Conservation (phyloP, 2,797 vertebrate species). For the Thunnus albacares region DNA sequence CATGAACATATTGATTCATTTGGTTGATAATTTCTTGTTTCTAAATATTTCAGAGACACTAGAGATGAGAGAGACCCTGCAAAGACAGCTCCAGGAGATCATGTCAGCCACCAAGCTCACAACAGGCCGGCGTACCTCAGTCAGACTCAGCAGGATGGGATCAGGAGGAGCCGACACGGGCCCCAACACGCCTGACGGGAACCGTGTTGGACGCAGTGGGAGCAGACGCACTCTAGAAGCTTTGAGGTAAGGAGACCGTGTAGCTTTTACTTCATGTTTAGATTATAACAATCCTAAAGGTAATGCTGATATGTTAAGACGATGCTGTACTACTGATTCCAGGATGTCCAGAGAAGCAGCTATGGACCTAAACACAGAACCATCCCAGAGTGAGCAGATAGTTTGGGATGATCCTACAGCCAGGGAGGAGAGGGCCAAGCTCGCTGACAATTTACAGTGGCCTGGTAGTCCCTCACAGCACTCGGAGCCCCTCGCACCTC, state of each 20-base stretch:
- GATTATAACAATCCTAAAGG: too few species aligned
- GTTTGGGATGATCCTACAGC: slow-evolving; percentile 99
- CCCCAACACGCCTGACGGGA: slow-evolving; percentile 87
- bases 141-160: slow-evolving; percentile 78
- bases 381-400: slow-evolving; percentile 97
- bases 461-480: slow-evolving; percentile 93
- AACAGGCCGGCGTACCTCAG: slow-evolving; percentile 86
- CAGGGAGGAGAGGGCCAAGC: slow-evolving; percentile 95
- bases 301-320: too few species aligned
- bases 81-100: slow-evolving; percentile 96
- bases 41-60: slow-evolving; percentile 91
- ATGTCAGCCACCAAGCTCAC: slow-evolving; percentile 95
- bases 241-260: slow-evolving; percentile 84
- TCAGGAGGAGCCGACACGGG: slow-evolving; percentile 84
- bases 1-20: background rate
- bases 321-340: background rate
- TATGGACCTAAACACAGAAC: slow-evolving; percentile 93
- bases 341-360: slow-evolving; percentile 90
- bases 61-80: slow-evolving; percentile 96
- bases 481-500: slow-evolving; percentile 83
- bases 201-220: slow-evolving; percentile 81
- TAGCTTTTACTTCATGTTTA: background rate
- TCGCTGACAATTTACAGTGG: slow-evolving; percentile 97
- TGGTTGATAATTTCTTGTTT: background rate
- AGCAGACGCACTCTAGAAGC: slow-evolving; percentile 92